A percentile compares a stretch with the other conserved stretches of the same genome.
Conservation (phyloP, 2,113 vertebrate species). For the Numenius arquata region DNA sequence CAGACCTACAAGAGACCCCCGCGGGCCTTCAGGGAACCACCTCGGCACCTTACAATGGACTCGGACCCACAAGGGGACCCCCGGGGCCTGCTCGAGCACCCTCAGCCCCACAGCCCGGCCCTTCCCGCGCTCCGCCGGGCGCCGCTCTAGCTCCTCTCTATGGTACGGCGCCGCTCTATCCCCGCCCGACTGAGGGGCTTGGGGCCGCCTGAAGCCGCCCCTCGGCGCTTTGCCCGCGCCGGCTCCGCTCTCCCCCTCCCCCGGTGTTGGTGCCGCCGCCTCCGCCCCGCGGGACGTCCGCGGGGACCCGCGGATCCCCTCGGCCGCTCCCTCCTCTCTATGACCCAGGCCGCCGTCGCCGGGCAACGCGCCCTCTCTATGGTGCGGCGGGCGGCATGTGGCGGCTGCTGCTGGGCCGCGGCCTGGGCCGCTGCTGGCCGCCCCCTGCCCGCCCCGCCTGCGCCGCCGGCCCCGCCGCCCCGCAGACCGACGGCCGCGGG, state of each 20-base stretch:
- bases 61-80: fast-evolving
- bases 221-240: too few species aligned
- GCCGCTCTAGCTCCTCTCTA: neutral
- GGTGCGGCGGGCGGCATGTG: neutral
- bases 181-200: neutral
- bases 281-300: neutral
- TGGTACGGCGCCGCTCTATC: neutral
- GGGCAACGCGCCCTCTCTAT: neutral
- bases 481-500: neutral
- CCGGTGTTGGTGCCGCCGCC: neutral
- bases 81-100: fast-evolving
- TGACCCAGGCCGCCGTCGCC: neutral
- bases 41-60: too few species aligned
- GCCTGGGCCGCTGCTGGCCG: neutral
- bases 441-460: neutral
- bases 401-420: conserved; percentile 1
- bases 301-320: too few species aligned
- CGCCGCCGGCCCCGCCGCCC: neutral
- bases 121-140: neutral
- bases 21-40: too few species aligned
- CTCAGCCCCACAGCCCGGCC: neutral
- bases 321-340: neutral
- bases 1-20: neutral
- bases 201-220: too few species aligned
- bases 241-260: too few species aligned